Evolutionary conservation across 92 coral and sea anemone genomes (phyloP).

Genomic region (Epizoanthus ramosus): DNA sequence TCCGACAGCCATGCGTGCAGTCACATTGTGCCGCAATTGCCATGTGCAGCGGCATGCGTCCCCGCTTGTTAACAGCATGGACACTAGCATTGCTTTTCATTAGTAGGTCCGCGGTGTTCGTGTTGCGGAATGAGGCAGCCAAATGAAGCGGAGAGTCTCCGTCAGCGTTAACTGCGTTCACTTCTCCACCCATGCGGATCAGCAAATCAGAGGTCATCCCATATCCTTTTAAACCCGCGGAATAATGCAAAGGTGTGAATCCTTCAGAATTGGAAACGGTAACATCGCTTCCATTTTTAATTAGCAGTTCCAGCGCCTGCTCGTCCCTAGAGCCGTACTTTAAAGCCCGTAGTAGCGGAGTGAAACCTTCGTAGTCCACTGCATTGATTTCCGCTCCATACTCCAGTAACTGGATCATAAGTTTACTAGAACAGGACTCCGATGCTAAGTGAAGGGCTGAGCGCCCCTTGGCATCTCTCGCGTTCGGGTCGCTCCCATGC

Average conservation of each 20-base stretch:
- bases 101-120: slow-evolving; percentile 69
- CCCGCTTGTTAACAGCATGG: slow-evolving; percentile 55
- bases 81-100: slow-evolving; percentile 60
- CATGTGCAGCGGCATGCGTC: slow-evolving; percentile 67
- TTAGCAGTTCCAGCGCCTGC: slow-evolving; percentile 49
- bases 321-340: slow-evolving; percentile 70
- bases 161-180: slow-evolving; percentile 59
- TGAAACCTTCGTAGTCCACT: slow-evolving; percentile 67
- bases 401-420: slow-evolving; percentile 62
- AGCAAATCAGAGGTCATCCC: slow-evolving; percentile 64
- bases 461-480: slow-evolving; percentile 65
- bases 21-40: slow-evolving; percentile 77
- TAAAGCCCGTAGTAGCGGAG: slow-evolving; percentile 66
- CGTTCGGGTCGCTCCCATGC: slow-evolving; percentile 60
- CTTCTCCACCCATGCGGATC: slow-evolving; percentile 63
- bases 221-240: slow-evolving; percentile 77
- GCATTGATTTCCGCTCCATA: slow-evolving; percentile 62
- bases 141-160: slow-evolving; percentile 76
- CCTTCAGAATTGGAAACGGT: slow-evolving; percentile 44
- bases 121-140: slow-evolving; percentile 77
- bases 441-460: slow-evolving; percentile 79
- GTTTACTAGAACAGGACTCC: slow-evolving; percentile 59
- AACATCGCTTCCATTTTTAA: slow-evolving; percentile 65
- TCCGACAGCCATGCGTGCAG: slow-evolving; percentile 83
- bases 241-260: slow-evolving; percentile 70